Conservation (phyloP, 2,113 vertebrate genomes). For the Bombycilla garrulus region DNA sequence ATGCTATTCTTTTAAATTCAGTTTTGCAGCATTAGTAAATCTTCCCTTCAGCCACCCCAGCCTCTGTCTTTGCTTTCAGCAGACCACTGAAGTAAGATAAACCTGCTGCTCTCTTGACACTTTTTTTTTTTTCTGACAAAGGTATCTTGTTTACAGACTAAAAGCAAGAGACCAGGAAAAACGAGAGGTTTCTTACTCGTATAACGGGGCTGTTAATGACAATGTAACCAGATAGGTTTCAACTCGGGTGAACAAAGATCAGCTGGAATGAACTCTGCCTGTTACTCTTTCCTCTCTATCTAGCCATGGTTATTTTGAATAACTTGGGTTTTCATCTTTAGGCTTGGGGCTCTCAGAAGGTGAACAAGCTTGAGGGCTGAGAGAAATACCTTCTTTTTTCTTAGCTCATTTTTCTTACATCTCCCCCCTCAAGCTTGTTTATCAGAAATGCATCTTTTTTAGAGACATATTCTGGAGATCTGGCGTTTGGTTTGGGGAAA, state of each 20-base stretch:
- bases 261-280: neutral
- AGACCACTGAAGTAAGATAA: neutral
- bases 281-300: neutral
- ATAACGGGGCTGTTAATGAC: neutral
- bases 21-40: neutral
- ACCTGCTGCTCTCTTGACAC: neutral
- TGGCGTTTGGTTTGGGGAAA: neutral
- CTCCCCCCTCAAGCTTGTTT: neutral
- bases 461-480: neutral
- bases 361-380: neutral
- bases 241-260: fast-evolving
- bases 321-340: neutral
- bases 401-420: neutral
- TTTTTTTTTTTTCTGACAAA: neutral
- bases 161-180: neutral
- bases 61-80: neutral
- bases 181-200: fast-evolving
- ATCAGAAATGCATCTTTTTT: neutral
- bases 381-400: neutral
- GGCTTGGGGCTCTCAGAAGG: neutral
- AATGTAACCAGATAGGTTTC: neutral
- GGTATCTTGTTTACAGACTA: neutral
- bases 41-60: neutral
- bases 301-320: neutral
- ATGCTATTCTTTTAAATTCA: neutral